phyloP scores from a whole-genome alignment of 92 coral and sea anemone genomes.

The Zoanthus gigantus region DNA sequence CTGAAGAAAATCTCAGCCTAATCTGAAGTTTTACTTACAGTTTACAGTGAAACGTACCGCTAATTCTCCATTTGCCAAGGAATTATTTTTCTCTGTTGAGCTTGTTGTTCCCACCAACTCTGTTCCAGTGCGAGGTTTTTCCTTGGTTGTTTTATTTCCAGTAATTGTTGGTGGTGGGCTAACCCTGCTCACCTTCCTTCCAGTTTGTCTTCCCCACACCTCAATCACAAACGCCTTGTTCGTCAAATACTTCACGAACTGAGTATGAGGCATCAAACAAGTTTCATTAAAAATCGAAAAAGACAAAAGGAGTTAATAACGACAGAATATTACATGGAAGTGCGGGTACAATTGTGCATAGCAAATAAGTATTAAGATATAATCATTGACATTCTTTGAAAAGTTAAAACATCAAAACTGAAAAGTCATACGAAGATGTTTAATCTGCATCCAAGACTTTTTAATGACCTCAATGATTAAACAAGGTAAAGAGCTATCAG shows the following conservation, averaged over 20 bases:
- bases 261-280: not conserved
- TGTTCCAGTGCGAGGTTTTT: not conserved
- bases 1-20: not conserved
- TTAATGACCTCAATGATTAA: too few relatives aligned
- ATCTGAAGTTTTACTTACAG: not conserved
- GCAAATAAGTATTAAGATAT: too few relatives aligned
- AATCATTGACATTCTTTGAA: too few relatives aligned
- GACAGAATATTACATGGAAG: too few relatives aligned
- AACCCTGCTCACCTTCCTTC: conserved; percentile 69
- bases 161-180: not conserved
- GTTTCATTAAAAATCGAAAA: not conserved
- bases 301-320: not conserved
- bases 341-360: too few relatives aligned
- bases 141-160: conserved; percentile 19
- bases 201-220: conserved; percentile 90
- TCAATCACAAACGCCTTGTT: conserved; percentile 74
- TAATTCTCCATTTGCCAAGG: conserved; percentile 48
- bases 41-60: not conserved
- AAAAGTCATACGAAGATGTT: too few relatives aligned
- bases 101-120: not conserved
- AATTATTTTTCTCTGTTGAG: not conserved
- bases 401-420: too few relatives aligned
- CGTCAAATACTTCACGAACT: conserved; percentile 82
- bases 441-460: too few relatives aligned
- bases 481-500: too few relatives aligned